Percentiles rank a stretch among this genome's conserved stretches.
These are phyloP conservation scores for Pyrrhosoma nymphula DNA, from an alignment of 2,888 invertebrate species.

Conservation along the genomic window DNA sequence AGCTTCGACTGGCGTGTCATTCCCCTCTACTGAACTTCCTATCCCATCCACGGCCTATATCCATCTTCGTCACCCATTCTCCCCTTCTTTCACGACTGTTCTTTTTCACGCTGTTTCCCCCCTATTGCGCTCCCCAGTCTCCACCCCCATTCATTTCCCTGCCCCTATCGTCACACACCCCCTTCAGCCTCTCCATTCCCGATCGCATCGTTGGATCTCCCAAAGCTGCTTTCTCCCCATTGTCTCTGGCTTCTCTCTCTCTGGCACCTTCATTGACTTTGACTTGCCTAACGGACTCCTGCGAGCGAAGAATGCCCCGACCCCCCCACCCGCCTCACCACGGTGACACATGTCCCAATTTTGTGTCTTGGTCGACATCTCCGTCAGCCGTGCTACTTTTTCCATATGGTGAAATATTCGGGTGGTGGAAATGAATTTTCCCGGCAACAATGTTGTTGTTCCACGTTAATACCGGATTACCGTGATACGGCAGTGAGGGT, in stretches of 20 bases:
- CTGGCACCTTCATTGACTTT: neutral
- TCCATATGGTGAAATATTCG: neutral
- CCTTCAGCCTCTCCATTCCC: neutral
- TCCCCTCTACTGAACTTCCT: too few relatives aligned
- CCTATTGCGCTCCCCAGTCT: neutral
- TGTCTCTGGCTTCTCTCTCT: conserved; percentile 20
- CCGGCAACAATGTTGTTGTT: neutral
- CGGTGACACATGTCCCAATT: neutral
- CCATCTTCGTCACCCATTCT: neutral
- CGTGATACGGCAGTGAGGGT: too few relatives aligned
- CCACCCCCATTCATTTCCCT: neutral
- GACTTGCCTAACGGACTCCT: neutral
- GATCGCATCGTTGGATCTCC: neutral
- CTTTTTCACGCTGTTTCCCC: neutral
- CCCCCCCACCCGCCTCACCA: neutral
- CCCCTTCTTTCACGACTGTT: neutral
- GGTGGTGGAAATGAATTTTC: neutral
- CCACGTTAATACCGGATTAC: too few relatives aligned
- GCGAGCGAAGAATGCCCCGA: neutral
- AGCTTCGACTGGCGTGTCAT: too few relatives aligned
- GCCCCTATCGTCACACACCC: neutral
- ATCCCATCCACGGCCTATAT: neutral
- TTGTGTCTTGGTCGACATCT: neutral
- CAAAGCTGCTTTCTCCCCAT: neutral
- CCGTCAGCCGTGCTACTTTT: neutral